Conservation (phyloP, 2,113 vertebrate genomes). For the Phrynosoma platyrhinos region DNA sequence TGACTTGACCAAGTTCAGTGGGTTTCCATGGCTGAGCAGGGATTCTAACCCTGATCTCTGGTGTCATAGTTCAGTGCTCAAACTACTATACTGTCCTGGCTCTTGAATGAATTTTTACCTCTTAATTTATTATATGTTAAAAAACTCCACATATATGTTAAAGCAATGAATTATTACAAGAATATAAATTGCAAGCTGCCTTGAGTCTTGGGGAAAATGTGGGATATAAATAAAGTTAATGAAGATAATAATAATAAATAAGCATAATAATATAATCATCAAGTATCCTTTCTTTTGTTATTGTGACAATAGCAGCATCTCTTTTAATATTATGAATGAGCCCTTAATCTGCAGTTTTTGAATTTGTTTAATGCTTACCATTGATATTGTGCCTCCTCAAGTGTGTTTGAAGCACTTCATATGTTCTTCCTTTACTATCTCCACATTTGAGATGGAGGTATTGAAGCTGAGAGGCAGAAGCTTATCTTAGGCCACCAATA, state of each 20-base stretch:
- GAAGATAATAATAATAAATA: too few relatives aligned
- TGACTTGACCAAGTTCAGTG: too few relatives aligned
- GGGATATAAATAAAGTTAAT: too few relatives aligned
- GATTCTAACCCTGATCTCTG: too few relatives aligned
- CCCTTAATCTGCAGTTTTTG: constrained; percentile 8
- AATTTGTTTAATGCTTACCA: background rate
- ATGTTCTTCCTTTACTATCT: background rate
- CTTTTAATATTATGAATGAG: background rate
- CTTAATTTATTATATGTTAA: background rate
- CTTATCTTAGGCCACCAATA: background rate
- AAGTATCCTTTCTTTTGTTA: background rate
- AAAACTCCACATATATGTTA: too few relatives aligned
- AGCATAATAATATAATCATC: background rate
- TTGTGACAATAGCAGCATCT: background rate
- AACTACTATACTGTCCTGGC: too few relatives aligned
- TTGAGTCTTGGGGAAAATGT: too few relatives aligned
- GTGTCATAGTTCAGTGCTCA: too few relatives aligned
- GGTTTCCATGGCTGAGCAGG: too few relatives aligned
- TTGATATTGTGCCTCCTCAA: background rate
- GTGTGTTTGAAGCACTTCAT: background rate
- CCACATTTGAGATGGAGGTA: background rate
- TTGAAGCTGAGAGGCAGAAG: background rate
- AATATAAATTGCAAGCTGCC: too few relatives aligned
- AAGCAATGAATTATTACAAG: too few relatives aligned
- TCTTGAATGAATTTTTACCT: background rate